These are phyloP conservation scores for Ptiloglossa arizonensis DNA, from an alignment of 1,140 invertebrate species.

Conservation along the genomic window DNA sequence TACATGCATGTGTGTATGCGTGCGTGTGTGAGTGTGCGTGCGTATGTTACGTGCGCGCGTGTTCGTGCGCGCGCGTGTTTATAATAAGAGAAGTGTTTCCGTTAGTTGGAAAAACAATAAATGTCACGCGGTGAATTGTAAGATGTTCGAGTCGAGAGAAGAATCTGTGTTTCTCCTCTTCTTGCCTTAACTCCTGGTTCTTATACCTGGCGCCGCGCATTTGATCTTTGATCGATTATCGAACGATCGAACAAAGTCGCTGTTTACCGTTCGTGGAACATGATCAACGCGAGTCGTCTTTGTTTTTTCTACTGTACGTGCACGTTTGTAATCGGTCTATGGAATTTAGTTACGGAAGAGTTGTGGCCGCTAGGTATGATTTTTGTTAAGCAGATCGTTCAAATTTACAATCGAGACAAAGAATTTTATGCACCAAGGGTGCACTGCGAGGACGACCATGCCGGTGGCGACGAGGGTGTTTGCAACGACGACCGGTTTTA, in stretches of 20 bases:
- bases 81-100: too few relatives aligned
- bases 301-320: constrained; percentile 62
- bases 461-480: neutral
- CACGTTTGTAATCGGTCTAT: constrained; percentile 47
- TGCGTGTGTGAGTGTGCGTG: too few relatives aligned
- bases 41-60: too few relatives aligned
- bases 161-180: neutral
- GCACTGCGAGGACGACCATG: neutral
- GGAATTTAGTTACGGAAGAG: constrained; percentile 52
- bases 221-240: neutral
- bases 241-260: neutral
- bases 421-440: constrained; percentile 9
- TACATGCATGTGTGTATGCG: neutral
- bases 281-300: constrained; percentile 53
- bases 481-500: neutral
- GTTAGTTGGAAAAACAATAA: too few relatives aligned
- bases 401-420: neutral
- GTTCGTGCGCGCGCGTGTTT: too few relatives aligned
- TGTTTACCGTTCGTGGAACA: neutral
- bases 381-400: neutral
- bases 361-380: constrained; percentile 15
- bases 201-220: neutral
- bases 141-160: neutral
- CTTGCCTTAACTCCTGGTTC: neutral
- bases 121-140: neutral